Base-by-base conservation (phyloP, 1,140 invertebrate species). In the Halesus radiatus region DNA sequence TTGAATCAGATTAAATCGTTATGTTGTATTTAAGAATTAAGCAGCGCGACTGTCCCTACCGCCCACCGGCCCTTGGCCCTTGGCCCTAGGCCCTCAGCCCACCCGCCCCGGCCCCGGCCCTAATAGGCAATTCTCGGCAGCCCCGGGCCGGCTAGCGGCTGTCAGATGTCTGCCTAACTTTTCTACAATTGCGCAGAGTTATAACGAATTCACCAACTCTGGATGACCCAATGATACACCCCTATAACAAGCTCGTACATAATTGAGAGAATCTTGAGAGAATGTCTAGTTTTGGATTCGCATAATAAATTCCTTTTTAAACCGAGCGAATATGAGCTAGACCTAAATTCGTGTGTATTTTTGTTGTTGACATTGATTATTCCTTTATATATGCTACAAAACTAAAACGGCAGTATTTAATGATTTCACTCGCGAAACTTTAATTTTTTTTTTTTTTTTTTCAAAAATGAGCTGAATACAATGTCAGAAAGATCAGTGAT, bases 1-100 rank as follows among this genome's bases (percentile, higher is more conserved):
- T 66, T 66, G 62, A 66, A 66, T 66, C 22, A 66, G 26, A 66
- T 66, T 66, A 66, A 66, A 32, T 66, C 16, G 16, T 66, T 26
- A 66, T 66, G 62, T 29, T 29, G 62, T 32, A 32, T 66, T 66
- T 66, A 66, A n/a, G 62, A 37, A 66, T 66, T 4, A 66, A n/a
- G 37, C 8, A 8, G 15, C 60, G 62, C 23, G 22, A 13, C n/a
- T 66, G 23, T n/a, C 62, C 29, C 16, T 22, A 64, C 8, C 8
- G 0, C 8, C 20, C 60, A 64, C 26, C 2, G 26, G 26, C 26
- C 26, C 26, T 3, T 2, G 26, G 26, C 26, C 26, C 26, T 29
- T 2, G 26, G 26, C 2, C 26, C 26, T n/a, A n/a, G 26, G 26
- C 26, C 26, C 26, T 29, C 2, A 5, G 26, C 2, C 26, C 26